Conservation (phyloP, 2,113 vertebrate species). For the Phylloscopus trochiloides region DNA sequence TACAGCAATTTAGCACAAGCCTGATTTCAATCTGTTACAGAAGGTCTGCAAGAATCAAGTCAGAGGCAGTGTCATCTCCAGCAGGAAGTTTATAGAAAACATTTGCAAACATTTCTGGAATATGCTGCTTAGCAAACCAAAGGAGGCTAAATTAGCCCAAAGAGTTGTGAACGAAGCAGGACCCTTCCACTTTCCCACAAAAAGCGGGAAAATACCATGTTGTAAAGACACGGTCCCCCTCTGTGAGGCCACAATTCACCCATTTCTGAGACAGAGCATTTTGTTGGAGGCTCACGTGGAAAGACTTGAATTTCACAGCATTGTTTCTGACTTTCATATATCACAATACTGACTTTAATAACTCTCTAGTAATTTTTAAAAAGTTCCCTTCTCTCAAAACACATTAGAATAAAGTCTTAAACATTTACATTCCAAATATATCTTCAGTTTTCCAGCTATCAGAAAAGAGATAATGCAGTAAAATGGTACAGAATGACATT, state of each 20-base stretch:
- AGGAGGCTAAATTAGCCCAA: not conserved
- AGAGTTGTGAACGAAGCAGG: not conserved
- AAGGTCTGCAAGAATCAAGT: not conserved
- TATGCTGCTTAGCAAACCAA: not conserved
- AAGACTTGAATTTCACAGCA: not conserved
- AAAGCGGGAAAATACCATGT: not conserved
- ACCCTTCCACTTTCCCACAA: not conserved
- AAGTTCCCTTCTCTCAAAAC: not conserved
- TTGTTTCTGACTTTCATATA: not conserved
- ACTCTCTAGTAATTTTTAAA: not conserved
- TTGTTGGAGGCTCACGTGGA: not conserved
- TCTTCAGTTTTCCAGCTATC: not conserved
- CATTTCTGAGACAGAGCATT: not conserved
- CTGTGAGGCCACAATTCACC: fast-evolving
- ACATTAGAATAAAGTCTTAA: not conserved
- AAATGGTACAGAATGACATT: not conserved
- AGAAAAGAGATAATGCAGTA: not conserved
- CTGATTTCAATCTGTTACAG: not conserved
- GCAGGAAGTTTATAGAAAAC: not conserved
- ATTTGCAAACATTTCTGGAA: not conserved
- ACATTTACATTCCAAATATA: not conserved
- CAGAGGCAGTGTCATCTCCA: not conserved
- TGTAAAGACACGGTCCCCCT: fast-evolving
- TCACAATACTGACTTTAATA: not conserved
- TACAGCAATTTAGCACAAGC: not conserved